Base-by-base conservation (phyloP, 2,113 vertebrate species). In the Myotis davidii region DNA sequence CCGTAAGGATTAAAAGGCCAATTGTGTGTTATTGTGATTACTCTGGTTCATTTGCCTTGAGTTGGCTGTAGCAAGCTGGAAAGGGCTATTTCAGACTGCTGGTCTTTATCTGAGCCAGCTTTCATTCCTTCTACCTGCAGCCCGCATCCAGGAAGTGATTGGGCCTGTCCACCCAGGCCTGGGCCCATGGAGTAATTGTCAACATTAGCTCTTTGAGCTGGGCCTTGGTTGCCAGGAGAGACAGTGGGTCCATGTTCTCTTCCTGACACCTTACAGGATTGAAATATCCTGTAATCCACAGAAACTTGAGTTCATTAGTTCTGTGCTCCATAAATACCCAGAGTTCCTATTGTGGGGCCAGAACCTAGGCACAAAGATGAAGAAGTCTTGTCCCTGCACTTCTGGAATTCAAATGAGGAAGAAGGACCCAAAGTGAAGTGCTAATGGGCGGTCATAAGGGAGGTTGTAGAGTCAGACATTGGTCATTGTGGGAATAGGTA, bases 261-360 rank as follows among this genome's bases (percentile, higher is more conserved):
- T 81, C 64, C n/a, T 42, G 16, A 42, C 39, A 50, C 5, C 25
- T 84, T 13, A 6, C 18, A 64, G 16, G 39, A 12, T 34, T 73
- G 14, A 21, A 69, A 73, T 88, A 21, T 34, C 64, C 64, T 52
- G 79, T 74, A 39, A 48, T 81, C 23, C 34, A 4, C 67, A 64
- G 72, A 94, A 91, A 85, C 18, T n/a, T 94, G 4, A 56, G 50
- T 61, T 82, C 37, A 20, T 74, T 77, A 17, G n/a, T 95, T 77
- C 34, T 52, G 2, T 70, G 56, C 10, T 96, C 37, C 39, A 17
- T 74, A 90, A 90, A 90, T 85, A 96, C 56, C 25, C 34, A 70
- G 76, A 52, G 54, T n/a, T 54, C 90, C 72, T 42, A 1, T 32
- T 50, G 39, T 65, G n/a, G 34, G 54, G 3, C 52, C 23, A 32